These are phyloP conservation scores for Artibeus lituratus DNA, from an alignment of 2,797 vertebrate species.

Conservation along the genomic window DNA sequence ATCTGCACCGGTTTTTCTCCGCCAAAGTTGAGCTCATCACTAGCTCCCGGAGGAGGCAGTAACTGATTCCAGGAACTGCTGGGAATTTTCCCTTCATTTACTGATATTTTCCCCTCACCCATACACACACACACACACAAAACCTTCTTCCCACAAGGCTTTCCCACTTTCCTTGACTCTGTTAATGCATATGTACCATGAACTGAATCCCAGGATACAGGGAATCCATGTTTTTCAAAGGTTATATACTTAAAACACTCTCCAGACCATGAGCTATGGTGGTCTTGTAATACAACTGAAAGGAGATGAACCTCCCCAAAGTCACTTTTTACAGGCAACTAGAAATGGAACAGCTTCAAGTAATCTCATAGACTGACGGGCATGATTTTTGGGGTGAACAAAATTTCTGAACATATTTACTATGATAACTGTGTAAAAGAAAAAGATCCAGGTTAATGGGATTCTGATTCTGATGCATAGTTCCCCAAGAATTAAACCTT, in stretches of 20 bases:
- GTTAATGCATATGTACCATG: not conserved
- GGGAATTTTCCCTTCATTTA: slow-evolving; percentile 60
- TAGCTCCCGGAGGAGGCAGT: slow-evolving; percentile 45
- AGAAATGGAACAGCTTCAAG: not conserved
- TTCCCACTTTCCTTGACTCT: slow-evolving; percentile 10
- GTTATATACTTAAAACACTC: not conserved
- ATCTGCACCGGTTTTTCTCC: slow-evolving; percentile 54
- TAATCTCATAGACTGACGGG: not conserved
- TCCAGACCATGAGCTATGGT: not conserved
- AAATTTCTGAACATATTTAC: not conserved
- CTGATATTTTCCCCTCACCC: slow-evolving; percentile 50
- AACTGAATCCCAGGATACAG: not conserved
- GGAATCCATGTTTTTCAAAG: not conserved
- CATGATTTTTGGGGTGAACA: not conserved
- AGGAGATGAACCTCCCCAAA: not conserved
- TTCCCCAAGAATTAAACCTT: not conserved
- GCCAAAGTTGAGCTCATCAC: slow-evolving; percentile 64
- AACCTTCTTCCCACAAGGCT: slow-evolving; percentile 26
- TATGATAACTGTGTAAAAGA: not conserved
- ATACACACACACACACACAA: not conserved
- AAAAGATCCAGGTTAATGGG: not conserved
- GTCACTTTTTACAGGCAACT: not conserved
- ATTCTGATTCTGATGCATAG: slow-evolving; percentile 29
- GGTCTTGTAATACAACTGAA: not conserved
- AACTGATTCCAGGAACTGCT: slow-evolving; percentile 57